phyloP scores from a whole-genome alignment of 2,888 invertebrate genomes.

The Thelaira solivaga region DNA sequence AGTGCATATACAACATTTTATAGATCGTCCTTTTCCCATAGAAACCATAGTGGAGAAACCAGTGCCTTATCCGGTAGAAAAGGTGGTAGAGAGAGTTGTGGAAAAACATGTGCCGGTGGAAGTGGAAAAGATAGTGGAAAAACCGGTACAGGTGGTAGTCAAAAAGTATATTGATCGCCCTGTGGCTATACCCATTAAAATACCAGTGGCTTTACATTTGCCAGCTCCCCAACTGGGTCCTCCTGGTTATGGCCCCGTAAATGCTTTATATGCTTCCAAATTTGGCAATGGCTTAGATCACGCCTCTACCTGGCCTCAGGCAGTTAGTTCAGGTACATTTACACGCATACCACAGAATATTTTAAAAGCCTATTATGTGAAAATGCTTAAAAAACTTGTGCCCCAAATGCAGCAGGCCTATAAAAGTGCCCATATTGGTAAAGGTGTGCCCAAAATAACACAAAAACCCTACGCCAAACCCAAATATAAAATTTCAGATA shows the following conservation, averaged over 20 bases:
- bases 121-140: conserved; percentile 81
- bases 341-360: conserved; percentile 70
- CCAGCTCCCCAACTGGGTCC: conserved; percentile 67
- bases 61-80: conserved; percentile 78
- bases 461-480: conserved; percentile 63
- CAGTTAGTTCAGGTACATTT: neutral
- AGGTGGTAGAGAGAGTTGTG: conserved; percentile 78
- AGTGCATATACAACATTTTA: conserved; percentile 78
- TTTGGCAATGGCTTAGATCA: conserved; percentile 52
- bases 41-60: conserved; percentile 77
- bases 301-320: conserved; percentile 37
- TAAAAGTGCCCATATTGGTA: conserved; percentile 5
- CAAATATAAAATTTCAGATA: conserved; percentile 68
- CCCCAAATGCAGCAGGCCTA: conserved; percentile 65
- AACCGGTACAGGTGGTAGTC: conserved; percentile 74
- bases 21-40: conserved; percentile 78
- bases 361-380: conserved; percentile 70
- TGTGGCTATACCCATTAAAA: conserved; percentile 77
- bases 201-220: conserved; percentile 79
- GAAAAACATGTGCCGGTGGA: conserved; percentile 77
- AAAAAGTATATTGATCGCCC: conserved; percentile 75
- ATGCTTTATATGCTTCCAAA: conserved; percentile 40
- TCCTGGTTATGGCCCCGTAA: conserved; percentile 50
- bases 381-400: conserved; percentile 72
- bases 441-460: conserved; percentile 33